These are phyloP conservation scores for Cassiopea xamachana DNA, from an alignment of 30 jellyfish, hydroid and myxozoan species.

Conservation along the genomic window DNA sequence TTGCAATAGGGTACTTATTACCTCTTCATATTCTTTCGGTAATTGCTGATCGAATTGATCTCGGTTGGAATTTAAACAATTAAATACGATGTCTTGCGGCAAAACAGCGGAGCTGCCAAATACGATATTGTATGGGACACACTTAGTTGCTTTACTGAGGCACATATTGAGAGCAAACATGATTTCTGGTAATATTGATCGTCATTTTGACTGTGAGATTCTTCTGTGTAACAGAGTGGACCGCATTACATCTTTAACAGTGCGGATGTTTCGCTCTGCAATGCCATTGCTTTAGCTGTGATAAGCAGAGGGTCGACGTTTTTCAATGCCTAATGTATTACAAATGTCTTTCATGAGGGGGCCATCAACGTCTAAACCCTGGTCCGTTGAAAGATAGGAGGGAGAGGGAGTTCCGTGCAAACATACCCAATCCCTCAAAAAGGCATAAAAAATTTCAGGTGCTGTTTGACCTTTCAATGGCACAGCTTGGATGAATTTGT, in stretches of 20 bases:
- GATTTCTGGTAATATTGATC: slow-evolving; percentile 18
- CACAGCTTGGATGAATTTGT: neutral
- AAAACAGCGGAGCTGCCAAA: slow-evolving; percentile 51
- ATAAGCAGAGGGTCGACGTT: slow-evolving; percentile 30
- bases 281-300: slow-evolving; percentile 43
- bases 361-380: slow-evolving; percentile 53
- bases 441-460: neutral
- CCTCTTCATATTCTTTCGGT: neutral
- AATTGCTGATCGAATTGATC: neutral
- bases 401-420: slow-evolving; percentile 16
- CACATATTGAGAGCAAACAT: slow-evolving; percentile 40
- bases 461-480: slow-evolving; percentile 31
- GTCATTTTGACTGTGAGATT: slow-evolving; percentile 14
- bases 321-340: slow-evolving; percentile 30
- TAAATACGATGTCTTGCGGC: slow-evolving; percentile 26
- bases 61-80: neutral
- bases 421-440: slow-evolving; percentile 8
- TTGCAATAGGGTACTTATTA: neutral
- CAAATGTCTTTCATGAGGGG: slow-evolving; percentile 10
- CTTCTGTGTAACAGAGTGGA: slow-evolving; percentile 11
- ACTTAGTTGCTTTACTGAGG: slow-evolving; percentile 15
- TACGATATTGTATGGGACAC: slow-evolving; percentile 20
- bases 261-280: slow-evolving; percentile 39
- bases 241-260: slow-evolving; percentile 41
- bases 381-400: neutral